These are phyloP conservation scores for Casuarius casuarius DNA, from an alignment of 2,113 vertebrate species.

Conservation along the genomic window DNA sequence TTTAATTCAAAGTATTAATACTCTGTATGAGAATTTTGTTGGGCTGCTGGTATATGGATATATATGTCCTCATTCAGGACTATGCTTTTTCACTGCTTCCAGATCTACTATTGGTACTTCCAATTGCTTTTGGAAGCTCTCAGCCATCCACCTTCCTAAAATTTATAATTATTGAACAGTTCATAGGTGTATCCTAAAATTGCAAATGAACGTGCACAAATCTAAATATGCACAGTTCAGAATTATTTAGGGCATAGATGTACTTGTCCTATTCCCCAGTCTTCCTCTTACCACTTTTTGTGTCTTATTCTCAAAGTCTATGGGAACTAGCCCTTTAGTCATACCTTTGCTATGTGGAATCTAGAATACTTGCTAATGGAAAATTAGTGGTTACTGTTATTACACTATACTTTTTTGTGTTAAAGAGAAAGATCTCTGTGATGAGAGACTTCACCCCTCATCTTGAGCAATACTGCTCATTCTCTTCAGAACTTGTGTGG, in stretches of 20 bases:
- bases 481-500: background rate
- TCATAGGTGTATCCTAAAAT: background rate
- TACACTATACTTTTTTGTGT: too few relatives aligned
- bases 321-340: background rate
- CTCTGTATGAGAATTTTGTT: background rate
- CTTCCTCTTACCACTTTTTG: background rate
- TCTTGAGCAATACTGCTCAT: too few relatives aligned
- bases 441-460: too few relatives aligned
- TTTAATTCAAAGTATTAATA: background rate
- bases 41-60: background rate
- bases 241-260: background rate
- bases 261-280: background rate
- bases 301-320: background rate
- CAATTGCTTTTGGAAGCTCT: background rate
- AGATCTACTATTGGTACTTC: background rate
- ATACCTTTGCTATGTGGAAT: background rate
- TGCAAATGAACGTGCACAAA: background rate
- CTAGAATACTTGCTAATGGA: too few relatives aligned
- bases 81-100: background rate
- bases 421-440: too few relatives aligned
- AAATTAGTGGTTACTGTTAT: too few relatives aligned
- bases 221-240: background rate
- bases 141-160: background rate
- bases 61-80: background rate
- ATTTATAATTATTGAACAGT: background rate